Percentiles rank a stretch among this genome's conserved stretches.
phyloP scores from a whole-genome alignment of 2,888 invertebrate genomes.

The Gerris lacustris region DNA sequence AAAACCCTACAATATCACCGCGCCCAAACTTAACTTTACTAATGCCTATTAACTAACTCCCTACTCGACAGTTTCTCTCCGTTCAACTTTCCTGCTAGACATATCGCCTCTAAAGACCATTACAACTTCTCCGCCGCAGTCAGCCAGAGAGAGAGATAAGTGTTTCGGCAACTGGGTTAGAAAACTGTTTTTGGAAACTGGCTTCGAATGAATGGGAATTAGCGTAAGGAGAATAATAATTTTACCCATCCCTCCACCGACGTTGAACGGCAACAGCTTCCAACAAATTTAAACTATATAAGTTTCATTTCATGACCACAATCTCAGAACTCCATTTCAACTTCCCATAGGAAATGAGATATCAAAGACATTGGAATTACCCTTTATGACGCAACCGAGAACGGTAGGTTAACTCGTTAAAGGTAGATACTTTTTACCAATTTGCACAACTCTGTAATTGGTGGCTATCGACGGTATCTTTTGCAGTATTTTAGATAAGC shows the following conservation, averaged over 20 bases:
- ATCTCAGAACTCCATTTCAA: too few relatives aligned
- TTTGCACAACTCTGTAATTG: too few relatives aligned
- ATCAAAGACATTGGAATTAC: too few relatives aligned
- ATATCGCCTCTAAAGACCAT: slow-evolving; percentile 3
- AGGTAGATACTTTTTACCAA: too few relatives aligned
- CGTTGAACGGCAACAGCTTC: too few relatives aligned
- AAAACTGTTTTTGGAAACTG: not conserved
- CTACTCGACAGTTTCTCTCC: not conserved
- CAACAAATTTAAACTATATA: too few relatives aligned
- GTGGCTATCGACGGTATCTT: too few relatives aligned
- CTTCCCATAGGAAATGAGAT: too few relatives aligned
- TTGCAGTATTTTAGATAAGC: too few relatives aligned
- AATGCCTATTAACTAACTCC: slow-evolving; percentile 5
- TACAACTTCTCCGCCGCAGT: not conserved
- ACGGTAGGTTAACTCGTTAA: too few relatives aligned
- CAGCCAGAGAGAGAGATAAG: not conserved
- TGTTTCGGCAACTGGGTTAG: not conserved
- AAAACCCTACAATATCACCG: not conserved
- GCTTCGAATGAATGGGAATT: not conserved
- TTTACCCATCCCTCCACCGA: not conserved
- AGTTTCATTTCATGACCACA: too few relatives aligned
- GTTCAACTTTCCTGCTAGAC: not conserved
- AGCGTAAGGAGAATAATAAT: not conserved
- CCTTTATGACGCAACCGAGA: too few relatives aligned
- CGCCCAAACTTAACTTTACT: not conserved